Base-by-base conservation (phyloP, 2,888 invertebrate genomes). In the Pseudeuparius sepicola region DNA sequence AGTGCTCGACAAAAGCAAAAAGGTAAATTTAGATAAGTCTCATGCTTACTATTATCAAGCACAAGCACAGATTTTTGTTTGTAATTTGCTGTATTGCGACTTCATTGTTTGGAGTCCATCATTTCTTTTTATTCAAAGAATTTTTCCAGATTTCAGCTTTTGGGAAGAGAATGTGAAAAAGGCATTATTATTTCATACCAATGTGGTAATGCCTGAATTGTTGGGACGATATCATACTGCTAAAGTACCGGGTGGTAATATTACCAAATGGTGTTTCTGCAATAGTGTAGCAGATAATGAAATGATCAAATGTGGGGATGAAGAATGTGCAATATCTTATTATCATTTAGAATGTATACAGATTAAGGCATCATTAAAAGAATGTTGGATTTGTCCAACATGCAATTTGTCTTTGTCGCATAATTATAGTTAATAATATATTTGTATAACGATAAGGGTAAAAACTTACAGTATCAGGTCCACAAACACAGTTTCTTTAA, bases 341-440 rank as follows among this genome's bases (percentile, higher is more conserved):
- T 94, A 92, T 61, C 93, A 94, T 61, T 90, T 92, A 57, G 86
- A 85, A 54, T 94, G 93, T 61, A 89, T 93, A n/a, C n/a, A n/a
- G n/a, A n/a, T n/a, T n/a, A n/a, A n/a, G n/a, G n/a, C n/a, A n/a
- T n/a, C n/a, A n/a, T n/a, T n/a, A n/a, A n/a, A n/a, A n/a, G n/a
- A n/a, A n/a, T n/a, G n/a, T n/a, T n/a, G n/a, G n/a, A n/a, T n/a
- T n/a, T n/a, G n/a, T n/a, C n/a, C n/a, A n/a, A n/a, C n/a, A n/a
- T n/a, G n/a, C n/a, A n/a, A n/a, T n/a, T n/a, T n/a, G n/a, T n/a
- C n/a, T n/a, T n/a, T n/a, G n/a, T n/a, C n/a, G n/a, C n/a, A n/a
- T n/a, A n/a, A n/a, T n/a, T n/a, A n/a, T n/a, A n/a, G n/a, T n/a
- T n/a, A n/a, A n/a, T n/a, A n/a, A n/a, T n/a, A n/a, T n/a, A n/a